Base-by-base conservation (phyloP, 1,140 invertebrate species). In the Doryteuthis pealeii region DNA sequence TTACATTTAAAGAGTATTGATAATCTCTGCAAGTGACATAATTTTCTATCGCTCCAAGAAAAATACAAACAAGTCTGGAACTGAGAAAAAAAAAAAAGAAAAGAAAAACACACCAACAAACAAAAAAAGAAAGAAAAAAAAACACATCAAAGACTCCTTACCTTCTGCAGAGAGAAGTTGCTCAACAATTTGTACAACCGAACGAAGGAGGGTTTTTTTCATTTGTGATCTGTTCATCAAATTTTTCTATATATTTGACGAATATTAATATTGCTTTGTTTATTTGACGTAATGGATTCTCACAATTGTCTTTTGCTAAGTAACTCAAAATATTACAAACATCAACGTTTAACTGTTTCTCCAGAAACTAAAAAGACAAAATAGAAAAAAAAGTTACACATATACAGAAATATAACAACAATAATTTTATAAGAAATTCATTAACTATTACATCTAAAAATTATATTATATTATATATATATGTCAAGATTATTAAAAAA, bases 261-360 rank as follows among this genome's bases (percentile, higher is more conserved):
- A 12, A 62, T 14, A 28, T 5, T 28, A 18, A 6, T 28, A 12
- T n/a, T 6, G 54, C 1, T 62, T 62, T 62, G 0, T 62, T 12
- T 2, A 62, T 18, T 6, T n/a, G 10, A n/a, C 6, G 22, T 18
- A 62, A 22, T n/a, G 5, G 18, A 12, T 5, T 6, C 10, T 62
- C 26, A 22, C 54, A 28, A 18, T 62, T 62, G 26, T 62, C 54
- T 62, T 22, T 62, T 62, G 26, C 18, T 8, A 62, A 28, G 18
- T 62, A 62, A 62, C 54, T 62, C 26, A 62, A 18, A 62, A 62
- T 28, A 62, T 62, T n/a, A 62, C 54, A 62, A 22, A 62, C 18
- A 62, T 62, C 54, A 8, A 62, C 10, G 1, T 62, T 62, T n/a
- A 62, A 28, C 5, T 62, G 12, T 62, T 62, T 62, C 26, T 62